Evolutionary conservation across 2,888 invertebrate species (phyloP).

Genomic region (Hemistola chrysoprasaria): DNA sequence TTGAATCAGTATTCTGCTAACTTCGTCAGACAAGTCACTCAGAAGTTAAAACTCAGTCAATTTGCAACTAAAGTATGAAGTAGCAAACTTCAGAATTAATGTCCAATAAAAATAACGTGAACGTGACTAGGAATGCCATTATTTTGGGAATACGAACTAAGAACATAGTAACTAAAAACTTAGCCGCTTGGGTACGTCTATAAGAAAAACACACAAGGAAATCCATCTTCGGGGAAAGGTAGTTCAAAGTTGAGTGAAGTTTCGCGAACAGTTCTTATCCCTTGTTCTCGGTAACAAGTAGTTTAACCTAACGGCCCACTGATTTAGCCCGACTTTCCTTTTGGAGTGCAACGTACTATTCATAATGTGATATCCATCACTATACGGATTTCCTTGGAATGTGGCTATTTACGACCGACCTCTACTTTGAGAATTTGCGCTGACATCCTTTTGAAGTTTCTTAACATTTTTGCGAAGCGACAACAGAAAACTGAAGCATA

Average conservation of each 20-base stretch:
- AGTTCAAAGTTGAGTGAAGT: slow-evolving; percentile 25
- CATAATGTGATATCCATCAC: slow-evolving; percentile 28
- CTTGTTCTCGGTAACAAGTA: slow-evolving; percentile 27
- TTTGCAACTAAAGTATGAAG: no score
- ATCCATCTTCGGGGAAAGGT: slow-evolving; percentile 24
- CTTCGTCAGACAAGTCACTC: no score
- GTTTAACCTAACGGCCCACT: slow-evolving; percentile 17
- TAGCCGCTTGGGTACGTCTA: slow-evolving; percentile 22
- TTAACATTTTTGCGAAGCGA: no score
- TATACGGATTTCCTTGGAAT: slow-evolving; percentile 21
- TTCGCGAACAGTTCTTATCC: slow-evolving; percentile 24
- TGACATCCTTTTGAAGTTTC: no score
- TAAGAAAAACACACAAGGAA: slow-evolving; percentile 24
- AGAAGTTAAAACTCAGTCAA: no score
- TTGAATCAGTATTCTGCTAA: no score
- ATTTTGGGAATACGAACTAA: slow-evolving; percentile 14
- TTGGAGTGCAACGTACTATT: slow-evolving; percentile 25
- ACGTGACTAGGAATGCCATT: slow-evolving; percentile 14
- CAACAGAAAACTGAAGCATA: no score
- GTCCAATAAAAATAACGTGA: not conserved
- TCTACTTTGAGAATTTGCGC: no score
- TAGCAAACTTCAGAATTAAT: no score
- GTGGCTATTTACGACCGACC: slow-evolving; percentile 9
- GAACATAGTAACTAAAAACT: slow-evolving; percentile 15
- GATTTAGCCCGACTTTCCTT: slow-evolving; percentile 25